Evolutionary conservation across 2,888 invertebrate genomes (phyloP).

Genomic region (Temnothorax ravouxi): DNA sequence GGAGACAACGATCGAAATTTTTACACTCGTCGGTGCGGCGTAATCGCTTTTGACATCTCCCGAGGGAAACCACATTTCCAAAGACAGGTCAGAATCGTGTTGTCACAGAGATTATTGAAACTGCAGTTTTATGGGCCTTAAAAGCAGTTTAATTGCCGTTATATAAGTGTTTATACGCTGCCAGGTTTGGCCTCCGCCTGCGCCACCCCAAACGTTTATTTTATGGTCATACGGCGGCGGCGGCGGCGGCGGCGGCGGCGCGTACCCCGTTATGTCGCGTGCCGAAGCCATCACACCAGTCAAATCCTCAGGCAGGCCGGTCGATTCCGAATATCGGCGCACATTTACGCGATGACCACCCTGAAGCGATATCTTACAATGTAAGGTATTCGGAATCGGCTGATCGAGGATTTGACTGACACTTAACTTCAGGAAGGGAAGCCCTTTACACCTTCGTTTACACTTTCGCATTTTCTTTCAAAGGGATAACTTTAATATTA

Average conservation of each 20-base stretch:
- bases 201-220: constrained; percentile 86
- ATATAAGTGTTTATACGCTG: constrained; percentile 86
- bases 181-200: constrained; percentile 83
- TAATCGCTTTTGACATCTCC: constrained; percentile 59
- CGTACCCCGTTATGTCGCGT: constrained; percentile 85
- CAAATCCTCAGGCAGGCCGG: constrained; percentile 70
- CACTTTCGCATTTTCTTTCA: background rate
- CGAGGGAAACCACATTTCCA: constrained; percentile 58
- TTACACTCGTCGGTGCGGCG: background rate
- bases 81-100: constrained; percentile 85
- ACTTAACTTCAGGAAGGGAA: background rate
- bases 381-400: constrained; percentile 7
- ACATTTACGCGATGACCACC: constrained; percentile 61
- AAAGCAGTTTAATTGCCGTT: constrained; percentile 87
- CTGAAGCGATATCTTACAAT: constrained; percentile 31
- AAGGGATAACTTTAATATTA: background rate
- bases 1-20: constrained; percentile 22
- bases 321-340: constrained; percentile 73
- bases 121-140: constrained; percentile 87
- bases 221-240: constrained; percentile 85
- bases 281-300: constrained; percentile 83
- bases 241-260: constrained; percentile 62
- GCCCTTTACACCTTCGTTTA: background rate
- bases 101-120: constrained; percentile 87
- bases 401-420: constrained; percentile 14